A percentile compares a stretch with the other conserved stretches of the same genome.
These are phyloP conservation scores for Eudyptes chrysolophus DNA, from an alignment of 2,113 vertebrate species.

Conservation along the genomic window DNA sequence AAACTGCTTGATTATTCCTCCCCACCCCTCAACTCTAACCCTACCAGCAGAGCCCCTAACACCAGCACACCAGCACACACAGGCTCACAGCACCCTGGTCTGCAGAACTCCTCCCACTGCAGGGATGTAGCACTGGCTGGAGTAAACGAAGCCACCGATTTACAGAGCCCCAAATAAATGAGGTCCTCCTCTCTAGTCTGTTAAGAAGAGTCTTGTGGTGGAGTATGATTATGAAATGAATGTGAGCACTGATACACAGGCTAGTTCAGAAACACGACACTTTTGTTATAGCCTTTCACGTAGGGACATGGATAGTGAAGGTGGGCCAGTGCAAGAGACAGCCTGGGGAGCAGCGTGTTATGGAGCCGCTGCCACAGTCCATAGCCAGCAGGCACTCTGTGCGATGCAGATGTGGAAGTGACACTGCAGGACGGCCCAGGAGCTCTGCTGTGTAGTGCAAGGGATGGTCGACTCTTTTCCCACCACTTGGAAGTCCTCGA, in stretches of 20 bases:
- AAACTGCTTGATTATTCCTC: neutral
- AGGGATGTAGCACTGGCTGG: neutral
- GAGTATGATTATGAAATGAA: neutral
- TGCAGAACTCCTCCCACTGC: neutral
- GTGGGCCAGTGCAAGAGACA: neutral
- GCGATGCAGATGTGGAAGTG: neutral
- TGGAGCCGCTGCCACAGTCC: neutral
- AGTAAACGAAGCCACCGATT: neutral
- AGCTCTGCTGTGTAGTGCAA: neutral
- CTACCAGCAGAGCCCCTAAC: neutral
- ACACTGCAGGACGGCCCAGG: neutral
- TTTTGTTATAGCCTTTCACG: neutral
- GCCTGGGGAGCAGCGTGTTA: neutral
- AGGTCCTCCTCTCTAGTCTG: neutral
- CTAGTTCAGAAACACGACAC: rapidly evolving
- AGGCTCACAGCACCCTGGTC: neutral
- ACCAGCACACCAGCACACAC: neutral
- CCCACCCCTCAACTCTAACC: neutral
- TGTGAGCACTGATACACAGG: neutral
- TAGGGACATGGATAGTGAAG: neutral
- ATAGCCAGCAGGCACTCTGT: neutral
- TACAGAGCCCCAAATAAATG: neutral
- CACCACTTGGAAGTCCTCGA: neutral
- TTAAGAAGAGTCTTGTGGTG: neutral
- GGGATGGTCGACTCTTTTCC: neutral